Percentiles rank a stretch among this genome's conserved stretches.
These are phyloP conservation scores for Pycnonotus jocosus DNA, from an alignment of 2,113 vertebrate species.

Conservation along the genomic window DNA sequence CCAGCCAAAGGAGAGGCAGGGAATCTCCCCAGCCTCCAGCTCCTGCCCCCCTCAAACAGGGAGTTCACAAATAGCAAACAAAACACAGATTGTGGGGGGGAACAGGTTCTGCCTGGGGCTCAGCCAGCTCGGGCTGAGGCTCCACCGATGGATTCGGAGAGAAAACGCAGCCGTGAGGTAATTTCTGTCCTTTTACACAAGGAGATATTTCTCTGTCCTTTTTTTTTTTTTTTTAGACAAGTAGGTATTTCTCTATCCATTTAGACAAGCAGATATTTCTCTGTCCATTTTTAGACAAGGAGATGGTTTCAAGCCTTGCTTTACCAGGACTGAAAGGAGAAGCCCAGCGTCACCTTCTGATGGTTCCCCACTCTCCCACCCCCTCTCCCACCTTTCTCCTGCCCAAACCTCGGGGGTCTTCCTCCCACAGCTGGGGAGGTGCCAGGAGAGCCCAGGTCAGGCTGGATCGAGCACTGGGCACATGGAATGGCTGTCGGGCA, in stretches of 20 bases:
- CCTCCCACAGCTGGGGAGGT: not conserved
- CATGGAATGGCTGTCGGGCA: conserved; percentile 44
- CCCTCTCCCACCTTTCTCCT: conserved; percentile 26
- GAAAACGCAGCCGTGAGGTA: conserved; percentile 70
- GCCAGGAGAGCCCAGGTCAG: not conserved
- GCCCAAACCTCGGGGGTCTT: conserved; percentile 1
- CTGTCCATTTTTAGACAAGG: not conserved
- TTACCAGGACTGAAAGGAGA: conserved; percentile 54
- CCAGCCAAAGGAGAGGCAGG: not conserved
- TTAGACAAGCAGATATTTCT: conserved; percentile 4
- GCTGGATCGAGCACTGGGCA: not conserved
- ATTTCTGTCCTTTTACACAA: conserved; percentile 63
- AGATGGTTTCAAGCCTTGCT: conserved; percentile 70
- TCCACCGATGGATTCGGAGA: conserved; percentile 7
- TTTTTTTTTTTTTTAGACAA: not conserved
- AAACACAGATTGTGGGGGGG: not conserved
- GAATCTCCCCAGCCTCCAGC: not conserved
- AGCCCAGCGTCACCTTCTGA: not conserved
- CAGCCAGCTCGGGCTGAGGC: not conserved
- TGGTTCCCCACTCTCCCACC: not conserved
- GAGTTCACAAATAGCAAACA: not conserved
- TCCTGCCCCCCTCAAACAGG: not conserved
- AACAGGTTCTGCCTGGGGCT: not conserved
- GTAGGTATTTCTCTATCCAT: not conserved
- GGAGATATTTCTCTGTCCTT: not conserved